These are phyloP conservation scores for Labia minor DNA, from an alignment of 2,888 invertebrate species.

Conservation along the genomic window DNA sequence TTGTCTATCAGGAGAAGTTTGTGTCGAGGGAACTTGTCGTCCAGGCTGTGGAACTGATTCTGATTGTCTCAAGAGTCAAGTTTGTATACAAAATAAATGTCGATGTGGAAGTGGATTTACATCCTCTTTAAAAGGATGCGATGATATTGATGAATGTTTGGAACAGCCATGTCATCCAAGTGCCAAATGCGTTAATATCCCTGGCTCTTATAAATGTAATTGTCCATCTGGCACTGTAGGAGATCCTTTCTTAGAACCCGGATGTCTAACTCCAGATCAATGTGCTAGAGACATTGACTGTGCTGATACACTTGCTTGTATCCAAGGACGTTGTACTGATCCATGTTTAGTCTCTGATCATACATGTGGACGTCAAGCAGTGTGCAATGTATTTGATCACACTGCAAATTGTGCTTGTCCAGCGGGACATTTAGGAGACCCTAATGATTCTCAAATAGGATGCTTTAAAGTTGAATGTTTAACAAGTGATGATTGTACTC, in stretches of 20 bases:
- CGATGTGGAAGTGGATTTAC: slow-evolving; percentile 67
- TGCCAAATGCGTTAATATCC: slow-evolving; percentile 66
- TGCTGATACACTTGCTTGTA: slow-evolving; percentile 61
- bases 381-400: slow-evolving; percentile 63
- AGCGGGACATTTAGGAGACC: slow-evolving; percentile 71
- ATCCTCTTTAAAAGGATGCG: slow-evolving; percentile 57
- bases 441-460: slow-evolving; percentile 60
- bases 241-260: slow-evolving; percentile 56
- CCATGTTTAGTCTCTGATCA: slow-evolving; percentile 54
- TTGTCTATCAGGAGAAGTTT: slow-evolving; percentile 80
- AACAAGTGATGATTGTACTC: slow-evolving; percentile 60
- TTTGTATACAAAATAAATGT: slow-evolving; percentile 64
- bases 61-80: slow-evolving; percentile 67
- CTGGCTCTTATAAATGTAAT: slow-evolving; percentile 68
- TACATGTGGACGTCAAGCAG: slow-evolving; percentile 64
- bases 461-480: slow-evolving; percentile 85
- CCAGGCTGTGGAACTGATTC: slow-evolving; percentile 71
- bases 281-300: slow-evolving; percentile 67
- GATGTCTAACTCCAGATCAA: slow-evolving; percentile 65
- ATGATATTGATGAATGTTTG: slow-evolving; percentile 74
- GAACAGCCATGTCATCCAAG: slow-evolving; percentile 66
- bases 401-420: slow-evolving; percentile 64
- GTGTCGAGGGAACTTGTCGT: slow-evolving; percentile 68
- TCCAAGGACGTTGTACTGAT: slow-evolving; percentile 65
- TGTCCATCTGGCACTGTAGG: slow-evolving; percentile 74